Evolutionary conservation across 2,113 vertebrate genomes (phyloP).

Genomic region (Pao palembangensis): DNA sequence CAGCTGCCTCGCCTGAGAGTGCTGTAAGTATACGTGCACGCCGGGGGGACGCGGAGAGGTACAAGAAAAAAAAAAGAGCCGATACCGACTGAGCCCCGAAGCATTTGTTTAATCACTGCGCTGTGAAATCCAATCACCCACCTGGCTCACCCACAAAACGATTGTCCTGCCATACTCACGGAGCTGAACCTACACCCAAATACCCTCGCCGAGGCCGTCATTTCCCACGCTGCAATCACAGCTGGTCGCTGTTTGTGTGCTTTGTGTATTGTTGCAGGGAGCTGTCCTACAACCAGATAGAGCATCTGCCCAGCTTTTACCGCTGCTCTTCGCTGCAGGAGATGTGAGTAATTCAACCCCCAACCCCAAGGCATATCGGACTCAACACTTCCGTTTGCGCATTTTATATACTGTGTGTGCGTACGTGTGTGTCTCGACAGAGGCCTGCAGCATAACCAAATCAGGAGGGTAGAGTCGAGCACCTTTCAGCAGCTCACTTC

Average conservation of each 20-base stretch:
- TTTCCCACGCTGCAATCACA: constrained; percentile 59
- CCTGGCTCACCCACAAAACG: constrained; percentile 1
- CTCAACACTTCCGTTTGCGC: not conserved
- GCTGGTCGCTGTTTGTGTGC: constrained; percentile 52
- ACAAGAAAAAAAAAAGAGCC: constrained; percentile 6
- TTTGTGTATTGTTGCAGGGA: constrained; percentile 77
- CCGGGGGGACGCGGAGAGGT: constrained; percentile 12
- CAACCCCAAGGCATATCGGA: constrained; percentile 5
- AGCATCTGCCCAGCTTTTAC: constrained; percentile 88
- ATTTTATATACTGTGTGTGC: not conserved
- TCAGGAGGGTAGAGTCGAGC: constrained; percentile 81
- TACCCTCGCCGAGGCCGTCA: constrained; percentile 40
- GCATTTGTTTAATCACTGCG: constrained; percentile 30
- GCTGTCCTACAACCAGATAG: constrained; percentile 88
- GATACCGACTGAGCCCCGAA: constrained; percentile 35
- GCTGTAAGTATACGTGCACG: constrained; percentile 81
- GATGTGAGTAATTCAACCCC: constrained; percentile 80
- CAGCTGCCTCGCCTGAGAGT: constrained; percentile 87
- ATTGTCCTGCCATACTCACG: constrained; percentile 32
- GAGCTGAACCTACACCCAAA: constrained; percentile 32
- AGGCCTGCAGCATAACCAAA: constrained; percentile 88
- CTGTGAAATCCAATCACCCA: constrained; percentile 52
- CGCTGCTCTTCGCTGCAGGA: constrained; percentile 86
- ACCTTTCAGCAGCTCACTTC: constrained; percentile 87
- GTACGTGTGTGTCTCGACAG: constrained; percentile 67